Evolutionary conservation across 2,113 vertebrate species (phyloP).

Genomic region (Axis porcinus): DNA sequence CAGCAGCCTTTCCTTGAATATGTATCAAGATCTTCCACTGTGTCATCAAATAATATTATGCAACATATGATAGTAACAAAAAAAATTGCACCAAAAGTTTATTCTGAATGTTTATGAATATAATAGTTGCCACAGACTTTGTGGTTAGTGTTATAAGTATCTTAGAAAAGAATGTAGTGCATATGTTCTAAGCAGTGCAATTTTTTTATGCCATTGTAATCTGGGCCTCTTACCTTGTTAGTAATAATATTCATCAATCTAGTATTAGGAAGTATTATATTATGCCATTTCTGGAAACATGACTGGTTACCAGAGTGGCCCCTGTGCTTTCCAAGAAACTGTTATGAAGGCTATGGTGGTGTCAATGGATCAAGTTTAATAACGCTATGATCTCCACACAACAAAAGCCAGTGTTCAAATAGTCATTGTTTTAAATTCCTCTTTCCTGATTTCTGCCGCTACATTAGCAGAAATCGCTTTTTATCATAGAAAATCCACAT

Average conservation of each 20-base stretch:
- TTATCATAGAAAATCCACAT: neutral
- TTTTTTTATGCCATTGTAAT: conserved; percentile 16
- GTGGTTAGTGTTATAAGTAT: neutral
- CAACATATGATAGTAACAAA: neutral
- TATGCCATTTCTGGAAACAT: neutral
- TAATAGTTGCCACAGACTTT: neutral
- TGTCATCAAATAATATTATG: neutral
- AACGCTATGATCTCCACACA: neutral
- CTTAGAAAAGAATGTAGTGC: neutral
- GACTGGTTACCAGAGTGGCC: neutral
- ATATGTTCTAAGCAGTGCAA: neutral
- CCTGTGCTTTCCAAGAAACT: conserved; percentile 5
- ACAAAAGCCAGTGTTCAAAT: neutral
- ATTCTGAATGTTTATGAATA: neutral
- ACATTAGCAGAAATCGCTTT: neutral
- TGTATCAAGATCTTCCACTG: neutral
- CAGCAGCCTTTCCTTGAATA: neutral
- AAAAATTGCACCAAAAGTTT: neutral
- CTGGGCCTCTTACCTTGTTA: neutral
- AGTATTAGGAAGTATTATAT: neutral
- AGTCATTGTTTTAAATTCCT: conserved; percentile 14
- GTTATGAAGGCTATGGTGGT: neutral
- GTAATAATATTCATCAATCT: neutral
- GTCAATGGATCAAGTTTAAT: neutral
- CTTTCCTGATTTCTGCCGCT: neutral